phyloP scores from a whole-genome alignment of 2,888 invertebrate genomes.

The Lottia gigantea region DNA sequence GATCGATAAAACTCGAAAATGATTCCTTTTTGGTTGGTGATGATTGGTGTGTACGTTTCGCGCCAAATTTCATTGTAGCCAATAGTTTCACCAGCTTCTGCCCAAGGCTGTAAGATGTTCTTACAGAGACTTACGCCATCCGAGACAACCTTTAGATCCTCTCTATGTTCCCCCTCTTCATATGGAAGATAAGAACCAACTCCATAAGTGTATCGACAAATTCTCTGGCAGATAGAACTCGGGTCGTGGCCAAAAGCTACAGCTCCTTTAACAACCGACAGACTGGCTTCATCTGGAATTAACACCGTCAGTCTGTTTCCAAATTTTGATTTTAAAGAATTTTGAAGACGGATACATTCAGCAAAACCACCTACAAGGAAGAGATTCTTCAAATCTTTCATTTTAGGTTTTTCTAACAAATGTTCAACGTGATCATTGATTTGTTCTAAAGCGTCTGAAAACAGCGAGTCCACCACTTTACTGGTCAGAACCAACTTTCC shows the following conservation, averaged over 20 bases:
- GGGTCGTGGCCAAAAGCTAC: slow-evolving; percentile 62
- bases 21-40: slow-evolving; percentile 60
- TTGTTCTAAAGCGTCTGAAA: slow-evolving; percentile 49
- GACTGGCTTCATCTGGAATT: slow-evolving; percentile 59
- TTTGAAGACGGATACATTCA: slow-evolving; percentile 54
- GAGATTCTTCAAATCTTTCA: slow-evolving; percentile 53
- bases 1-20: slow-evolving; percentile 62
- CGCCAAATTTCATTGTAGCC: slow-evolving; percentile 62
- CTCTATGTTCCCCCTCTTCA: slow-evolving; percentile 54
- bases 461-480: slow-evolving; percentile 49
- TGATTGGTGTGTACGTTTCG: slow-evolving; percentile 62
- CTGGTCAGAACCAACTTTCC: slow-evolving; percentile 58
- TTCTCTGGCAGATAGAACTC: slow-evolving; percentile 58
- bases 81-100: slow-evolving; percentile 58
- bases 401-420: slow-evolving; percentile 48
- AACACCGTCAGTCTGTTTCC: slow-evolving; percentile 53
- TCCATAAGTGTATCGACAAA: slow-evolving; percentile 60
- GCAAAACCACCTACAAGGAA: slow-evolving; percentile 62
- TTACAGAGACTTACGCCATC: slow-evolving; percentile 58
- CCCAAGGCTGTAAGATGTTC: slow-evolving; percentile 53
- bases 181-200: slow-evolving; percentile 60
- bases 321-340: slow-evolving; percentile 50
- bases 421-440: slow-evolving; percentile 48
- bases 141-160: slow-evolving; percentile 56
- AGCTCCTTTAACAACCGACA: slow-evolving; percentile 60